phyloP scores from a whole-genome alignment of 2,888 invertebrate genomes.

The Himalopsyche kuldschensis region DNA sequence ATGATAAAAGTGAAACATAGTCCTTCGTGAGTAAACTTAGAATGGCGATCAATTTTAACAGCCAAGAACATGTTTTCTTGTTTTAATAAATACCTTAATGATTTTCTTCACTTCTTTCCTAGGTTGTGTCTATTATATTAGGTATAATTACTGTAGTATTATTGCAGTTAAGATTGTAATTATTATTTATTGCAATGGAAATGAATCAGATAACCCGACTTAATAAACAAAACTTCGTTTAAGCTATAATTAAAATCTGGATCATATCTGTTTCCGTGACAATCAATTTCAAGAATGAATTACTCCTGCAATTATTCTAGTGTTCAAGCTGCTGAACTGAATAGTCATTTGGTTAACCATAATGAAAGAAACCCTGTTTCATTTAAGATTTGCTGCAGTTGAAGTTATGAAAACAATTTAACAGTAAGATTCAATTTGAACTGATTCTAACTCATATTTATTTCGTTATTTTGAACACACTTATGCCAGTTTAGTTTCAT shows the following conservation, averaged over 20 bases:
- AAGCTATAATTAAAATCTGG: background rate
- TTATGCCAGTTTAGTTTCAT: too few species aligned
- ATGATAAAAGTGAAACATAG: background rate
- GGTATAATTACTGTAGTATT: background rate
- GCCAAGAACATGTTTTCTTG: background rate
- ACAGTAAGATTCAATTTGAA: too few species aligned
- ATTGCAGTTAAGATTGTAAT: background rate
- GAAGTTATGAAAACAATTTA: too few species aligned
- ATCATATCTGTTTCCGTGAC: background rate
- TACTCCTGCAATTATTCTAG: too few species aligned
- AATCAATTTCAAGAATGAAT: background rate
- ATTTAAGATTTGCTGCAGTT: too few species aligned
- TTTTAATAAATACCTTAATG: background rate
- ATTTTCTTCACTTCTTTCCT: background rate
- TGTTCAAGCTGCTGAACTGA: too few species aligned
- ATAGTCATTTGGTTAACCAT: too few species aligned
- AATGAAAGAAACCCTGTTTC: too few species aligned
- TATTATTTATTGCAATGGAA: background rate
- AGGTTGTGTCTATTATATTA: background rate
- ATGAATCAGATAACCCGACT: background rate
- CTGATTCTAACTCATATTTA: background rate
- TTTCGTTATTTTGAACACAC: too few species aligned
- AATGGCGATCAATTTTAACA: background rate
- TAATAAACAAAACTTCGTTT: background rate
- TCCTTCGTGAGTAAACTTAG: background rate